Evolutionary conservation across 2,888 invertebrate genomes (phyloP).

Genomic region (Aricia artaxerxes): DNA sequence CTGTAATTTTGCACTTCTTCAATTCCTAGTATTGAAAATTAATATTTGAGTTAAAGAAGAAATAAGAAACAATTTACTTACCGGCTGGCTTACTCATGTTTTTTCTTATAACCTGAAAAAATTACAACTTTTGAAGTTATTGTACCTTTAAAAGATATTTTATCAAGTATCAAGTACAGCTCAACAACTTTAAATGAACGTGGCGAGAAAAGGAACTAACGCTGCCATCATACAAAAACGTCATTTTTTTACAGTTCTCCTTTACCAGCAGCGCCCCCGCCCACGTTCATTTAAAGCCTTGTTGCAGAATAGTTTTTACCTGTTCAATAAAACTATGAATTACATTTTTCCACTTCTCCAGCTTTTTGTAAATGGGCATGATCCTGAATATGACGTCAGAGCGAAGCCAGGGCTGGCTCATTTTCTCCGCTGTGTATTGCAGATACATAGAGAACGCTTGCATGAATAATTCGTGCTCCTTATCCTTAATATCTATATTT

Average conservation of each 20-base stretch:
- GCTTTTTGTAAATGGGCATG: not conserved
- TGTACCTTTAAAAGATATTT: not conserved
- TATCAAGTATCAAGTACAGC: not conserved
- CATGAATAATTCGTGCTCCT: not conserved
- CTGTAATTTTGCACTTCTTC: no score
- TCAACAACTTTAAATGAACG: no score
- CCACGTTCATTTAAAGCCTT: no score
- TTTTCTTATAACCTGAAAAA: not conserved
- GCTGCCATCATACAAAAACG: no score
- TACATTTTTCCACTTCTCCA: not conserved
- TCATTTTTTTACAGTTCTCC: no score
- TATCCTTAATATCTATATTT: not conserved
- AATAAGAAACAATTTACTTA: not conserved
- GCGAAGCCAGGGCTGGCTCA: conserved; percentile 21
- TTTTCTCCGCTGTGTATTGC: not conserved
- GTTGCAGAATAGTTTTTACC: not conserved
- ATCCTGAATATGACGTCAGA: not conserved
- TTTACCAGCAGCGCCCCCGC: no score
- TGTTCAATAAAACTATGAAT: conserved; percentile 1
- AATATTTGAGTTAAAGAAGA: no score
- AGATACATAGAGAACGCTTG: not conserved
- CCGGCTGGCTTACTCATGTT: not conserved
- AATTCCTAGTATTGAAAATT: no score
- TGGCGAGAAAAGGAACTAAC: no score
- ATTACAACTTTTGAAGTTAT: not conserved